phyloP scores from a whole-genome alignment of 2,888 invertebrate species.

The Leucophora obtusa region DNA sequence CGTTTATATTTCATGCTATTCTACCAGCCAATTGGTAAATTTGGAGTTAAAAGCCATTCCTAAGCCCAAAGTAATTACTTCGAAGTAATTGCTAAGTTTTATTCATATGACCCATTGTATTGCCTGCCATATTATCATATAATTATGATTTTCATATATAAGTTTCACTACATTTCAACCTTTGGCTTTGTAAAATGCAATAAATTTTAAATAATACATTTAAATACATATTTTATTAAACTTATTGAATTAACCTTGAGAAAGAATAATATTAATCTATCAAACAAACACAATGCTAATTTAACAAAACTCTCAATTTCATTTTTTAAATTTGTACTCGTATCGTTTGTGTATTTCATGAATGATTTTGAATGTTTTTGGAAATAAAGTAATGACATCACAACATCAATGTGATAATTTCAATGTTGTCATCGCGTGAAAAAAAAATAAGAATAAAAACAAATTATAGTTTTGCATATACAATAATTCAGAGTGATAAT shows the following conservation, averaged over 20 bases:
- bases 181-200: background rate
- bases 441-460: conserved; percentile 7
- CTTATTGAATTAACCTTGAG: conserved; percentile 56
- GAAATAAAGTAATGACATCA: conserved; percentile 48
- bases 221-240: conserved; percentile 9
- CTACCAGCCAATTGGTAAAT: no score
- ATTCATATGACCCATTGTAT: no score
- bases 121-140: background rate
- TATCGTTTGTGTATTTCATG: background rate
- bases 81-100: no score
- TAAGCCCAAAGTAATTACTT: no score
- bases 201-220: conserved; percentile 2
- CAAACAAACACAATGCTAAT: conserved; percentile 33
- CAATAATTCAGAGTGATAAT: conserved; percentile 3
- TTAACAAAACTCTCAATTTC: conserved; percentile 43
- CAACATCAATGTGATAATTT: conserved; percentile 25
- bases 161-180: conserved; percentile 2
- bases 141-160: conserved; percentile 2
- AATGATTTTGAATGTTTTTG: background rate
- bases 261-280: conserved; percentile 15
- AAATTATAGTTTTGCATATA: conserved; percentile 1
- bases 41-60: no score
- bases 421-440: conserved; percentile 49
- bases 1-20: no score
- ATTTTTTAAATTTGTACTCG: conserved; percentile 16